Conservation (phyloP, 2,888 invertebrate species). For the Limnephilus auricula region DNA sequence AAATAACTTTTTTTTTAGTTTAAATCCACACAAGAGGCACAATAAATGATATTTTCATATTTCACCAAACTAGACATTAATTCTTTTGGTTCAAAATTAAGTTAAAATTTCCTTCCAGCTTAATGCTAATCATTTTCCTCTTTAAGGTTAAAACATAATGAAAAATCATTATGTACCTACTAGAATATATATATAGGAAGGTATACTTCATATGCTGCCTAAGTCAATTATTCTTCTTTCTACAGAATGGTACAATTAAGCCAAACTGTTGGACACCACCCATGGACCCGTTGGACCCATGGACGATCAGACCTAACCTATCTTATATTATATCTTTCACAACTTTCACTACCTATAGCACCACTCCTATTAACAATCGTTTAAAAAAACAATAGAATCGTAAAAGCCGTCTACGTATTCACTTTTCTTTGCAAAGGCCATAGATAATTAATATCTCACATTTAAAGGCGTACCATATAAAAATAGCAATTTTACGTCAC, state of each 20-base stretch:
- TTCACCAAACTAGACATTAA: neutral
- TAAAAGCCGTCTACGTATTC: no score
- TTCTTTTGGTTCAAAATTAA: neutral
- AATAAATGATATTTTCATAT: no score
- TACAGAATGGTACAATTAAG: neutral
- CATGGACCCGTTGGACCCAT: no score
- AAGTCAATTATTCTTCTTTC: neutral
- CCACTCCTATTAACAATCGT: neutral
- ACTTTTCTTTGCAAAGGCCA: neutral
- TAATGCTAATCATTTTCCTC: no score
- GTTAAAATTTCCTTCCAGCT: no score
- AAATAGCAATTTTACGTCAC: neutral
- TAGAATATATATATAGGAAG: no score
- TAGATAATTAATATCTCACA: neutral
- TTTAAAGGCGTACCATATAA: neutral
- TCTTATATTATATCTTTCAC: neutral
- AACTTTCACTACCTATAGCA: neutral
- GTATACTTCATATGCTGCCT: neutral
- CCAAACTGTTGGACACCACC: neutral
- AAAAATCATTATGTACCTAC: no score
- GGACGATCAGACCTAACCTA: neutral
- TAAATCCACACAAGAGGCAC: no score
- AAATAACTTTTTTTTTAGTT: no score
- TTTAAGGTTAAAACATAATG: no score
- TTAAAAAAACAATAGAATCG: neutral